Base-by-base conservation (phyloP, 2,797 vertebrate genomes). In the Anisognathus igniventris region DNA sequence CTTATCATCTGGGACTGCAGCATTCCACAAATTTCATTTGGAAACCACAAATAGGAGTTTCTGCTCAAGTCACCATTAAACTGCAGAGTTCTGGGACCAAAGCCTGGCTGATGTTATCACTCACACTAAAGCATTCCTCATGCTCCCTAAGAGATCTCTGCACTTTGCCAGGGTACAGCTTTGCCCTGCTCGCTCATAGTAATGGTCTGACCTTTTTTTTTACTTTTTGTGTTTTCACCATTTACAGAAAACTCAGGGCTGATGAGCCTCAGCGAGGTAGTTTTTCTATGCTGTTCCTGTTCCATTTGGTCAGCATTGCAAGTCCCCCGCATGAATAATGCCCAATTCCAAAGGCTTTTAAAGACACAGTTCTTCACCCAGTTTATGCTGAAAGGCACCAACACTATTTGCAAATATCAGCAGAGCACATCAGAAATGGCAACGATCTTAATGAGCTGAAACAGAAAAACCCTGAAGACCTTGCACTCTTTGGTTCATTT, bases 121-220 rank as follows among this genome's bases (percentile, higher is more conserved):
- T 83, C 7, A 1, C 58, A 16, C 50, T 22, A 14, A 64, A 85
- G 20, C 7, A 4, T 20, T 60, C 44, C 11, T 25, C 27, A 27
- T 0, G 0, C 17, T 35, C 35, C 48, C 25, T 11, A 25, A 17
- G 25, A 70, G n/a, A 24, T 3, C 14, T 53, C 24, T 5, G 35
- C 0, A 0, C 31, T 91, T 23, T 35, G 13, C 3, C 0, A 62
- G 44, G 22, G 47, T 3, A 24, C 1, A 7, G 28, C 10, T 96
- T 76, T 56, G 28, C 27, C 45, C n/a, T 83, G 19, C 39, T 68
- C 62, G 13, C 27, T 54, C 3, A 1, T 8, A 40, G 39, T 35
- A 54, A 47, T 19, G 24, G 25, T 90, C 74, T 57, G 48, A 74
- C 14, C 37, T 57, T 73, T 68, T 37, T 75, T 30, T 23, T 92